Evolutionary conservation across 1,140 invertebrate genomes (phyloP), one percentile per base, ranked within the genome.

Genomic region (Cotesia typhae): DNA sequence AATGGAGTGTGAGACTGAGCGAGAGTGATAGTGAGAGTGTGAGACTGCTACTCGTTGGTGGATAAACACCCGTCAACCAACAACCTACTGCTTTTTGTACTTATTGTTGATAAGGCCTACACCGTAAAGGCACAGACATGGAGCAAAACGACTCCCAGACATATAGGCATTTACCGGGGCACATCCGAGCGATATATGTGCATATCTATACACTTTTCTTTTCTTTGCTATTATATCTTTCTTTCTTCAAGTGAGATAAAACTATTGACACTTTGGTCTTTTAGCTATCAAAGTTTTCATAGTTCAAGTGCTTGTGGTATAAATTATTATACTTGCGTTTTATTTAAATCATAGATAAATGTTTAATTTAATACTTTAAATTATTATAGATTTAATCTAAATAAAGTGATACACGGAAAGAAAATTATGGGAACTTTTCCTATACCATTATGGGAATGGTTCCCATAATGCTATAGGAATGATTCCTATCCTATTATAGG

Each of bases 11-110:
- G 53, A 20, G 10, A 57, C 7, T 12, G n/a, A 20, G 53, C 5
- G 6, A 17, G 53, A 20, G n/a, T 12, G 53, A 55, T 4, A 55
- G n/a, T 10, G 53, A 20, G 53, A 37, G 10, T 38, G 61, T n/a
- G 61, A 67, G 66, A 55, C n/a, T 10, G 7, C 17, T 17, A 71
- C 28, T 71, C 70, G 68, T 41, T 66, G 74, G 73, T 69, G 72
- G 74, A 68, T 78, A 78, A 80, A 80, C 76, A 78, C 73, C 74
- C 67, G 12, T 74, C 66, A 67, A 53, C 51, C 66, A 67, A 53
- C 52, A 55, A 5, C 59, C n/a, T 20, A 17, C 28, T 17, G 37
- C 17, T 17, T 20, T 65, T 12, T 51, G 63, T 36, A 12, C 41
- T 38, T 10, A n/a, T 63, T 65, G 38, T 37, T 37, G 7, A 65